phyloP scores from a whole-genome alignment of 2,888 invertebrate genomes.

The Parascotia fuliginaria region DNA sequence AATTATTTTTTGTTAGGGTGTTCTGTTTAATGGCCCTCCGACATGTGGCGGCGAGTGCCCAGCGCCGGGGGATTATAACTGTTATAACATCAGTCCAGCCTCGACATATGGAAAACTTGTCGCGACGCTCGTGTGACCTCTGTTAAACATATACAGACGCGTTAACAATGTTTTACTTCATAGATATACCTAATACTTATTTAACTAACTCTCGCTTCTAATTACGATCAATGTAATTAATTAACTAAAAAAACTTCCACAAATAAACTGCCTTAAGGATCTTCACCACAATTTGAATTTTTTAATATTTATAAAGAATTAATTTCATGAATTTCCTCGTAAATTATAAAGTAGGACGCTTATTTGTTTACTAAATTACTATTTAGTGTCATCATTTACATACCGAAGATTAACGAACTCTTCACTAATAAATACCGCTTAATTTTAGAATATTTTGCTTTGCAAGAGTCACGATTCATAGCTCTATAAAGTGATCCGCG shows the following conservation, averaged over 20 bases:
- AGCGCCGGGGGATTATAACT: constrained; percentile 46
- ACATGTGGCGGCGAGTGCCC: constrained; percentile 65
- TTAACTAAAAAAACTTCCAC: constrained; percentile 29
- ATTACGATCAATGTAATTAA: constrained; percentile 40
- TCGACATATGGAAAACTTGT: constrained; percentile 67
- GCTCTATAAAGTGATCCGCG: constrained; percentile 59
- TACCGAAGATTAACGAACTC: constrained; percentile 33
- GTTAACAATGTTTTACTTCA: neutral
- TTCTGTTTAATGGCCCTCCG: constrained; percentile 71
- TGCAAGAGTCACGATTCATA: constrained; percentile 58
- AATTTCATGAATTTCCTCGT: constrained; percentile 33
- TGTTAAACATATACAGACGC: constrained; percentile 26
- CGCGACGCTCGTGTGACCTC: constrained; percentile 47
- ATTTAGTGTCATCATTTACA: constrained; percentile 27
- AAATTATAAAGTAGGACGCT: constrained; percentile 32
- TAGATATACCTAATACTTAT: constrained; percentile 21
- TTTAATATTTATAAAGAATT: constrained; percentile 47
- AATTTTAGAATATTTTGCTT: constrained; percentile 76
- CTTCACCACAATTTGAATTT: constrained; percentile 37
- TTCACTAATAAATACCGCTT: constrained; percentile 68
- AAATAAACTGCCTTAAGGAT: constrained; percentile 36
- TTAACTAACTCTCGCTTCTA: constrained; percentile 20
- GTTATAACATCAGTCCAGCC: constrained; percentile 48
- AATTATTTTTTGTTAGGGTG: constrained; percentile 81
- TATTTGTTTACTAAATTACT: constrained; percentile 35